A percentile compares a stretch with the other conserved stretches of the same genome.
Conservation (phyloP, 2,797 vertebrate genomes). For the Phoeniculus purpureus region DNA sequence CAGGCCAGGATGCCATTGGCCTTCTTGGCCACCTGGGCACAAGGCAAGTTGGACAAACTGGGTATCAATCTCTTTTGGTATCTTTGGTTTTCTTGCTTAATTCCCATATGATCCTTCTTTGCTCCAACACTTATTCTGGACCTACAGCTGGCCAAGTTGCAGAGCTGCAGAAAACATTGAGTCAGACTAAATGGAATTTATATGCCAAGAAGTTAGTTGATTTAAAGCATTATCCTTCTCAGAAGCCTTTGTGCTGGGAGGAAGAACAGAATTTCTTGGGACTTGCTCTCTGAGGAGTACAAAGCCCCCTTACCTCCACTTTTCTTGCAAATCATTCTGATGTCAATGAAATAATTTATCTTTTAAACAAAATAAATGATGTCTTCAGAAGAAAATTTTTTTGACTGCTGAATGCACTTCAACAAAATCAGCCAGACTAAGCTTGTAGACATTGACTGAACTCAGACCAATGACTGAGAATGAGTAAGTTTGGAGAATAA, state of each 20-base stretch:
- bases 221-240: background rate
- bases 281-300: background rate
- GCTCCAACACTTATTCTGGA: background rate
- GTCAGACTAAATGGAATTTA: background rate
- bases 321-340: background rate
- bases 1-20: no score
- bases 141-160: background rate
- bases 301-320: background rate
- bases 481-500: background rate
- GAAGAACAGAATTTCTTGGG: background rate
- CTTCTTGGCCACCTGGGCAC: no score
- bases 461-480: background rate
- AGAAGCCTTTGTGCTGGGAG: background rate
- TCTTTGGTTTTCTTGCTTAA: background rate
- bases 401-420: background rate
- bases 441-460: background rate
- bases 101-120: background rate
- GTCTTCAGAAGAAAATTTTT: background rate
- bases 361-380: background rate
- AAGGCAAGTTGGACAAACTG: background rate
- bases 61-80: background rate
- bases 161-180: background rate
- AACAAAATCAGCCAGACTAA: background rate
- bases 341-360: background rate
- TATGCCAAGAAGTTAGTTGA: background rate